Conservation (phyloP, 2,113 vertebrate genomes). For the Gallinago media region DNA sequence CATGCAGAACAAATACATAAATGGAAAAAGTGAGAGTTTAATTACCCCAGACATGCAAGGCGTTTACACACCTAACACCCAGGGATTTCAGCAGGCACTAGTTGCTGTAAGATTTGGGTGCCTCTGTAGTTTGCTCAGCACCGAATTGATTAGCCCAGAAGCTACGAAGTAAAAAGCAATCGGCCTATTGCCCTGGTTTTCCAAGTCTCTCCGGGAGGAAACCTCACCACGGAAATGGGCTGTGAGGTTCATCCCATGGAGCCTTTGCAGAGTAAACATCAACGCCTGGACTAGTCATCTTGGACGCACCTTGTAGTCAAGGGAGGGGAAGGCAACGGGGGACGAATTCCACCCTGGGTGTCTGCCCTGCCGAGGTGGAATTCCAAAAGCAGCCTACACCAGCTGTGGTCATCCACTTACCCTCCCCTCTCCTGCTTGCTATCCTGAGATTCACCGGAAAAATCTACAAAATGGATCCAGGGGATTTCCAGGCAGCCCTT, state of each 20-base stretch:
- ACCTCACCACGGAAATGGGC: neutral
- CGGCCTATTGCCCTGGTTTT: neutral
- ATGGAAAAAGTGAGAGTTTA: neutral
- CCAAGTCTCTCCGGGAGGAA: neutral
- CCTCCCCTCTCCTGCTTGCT: neutral
- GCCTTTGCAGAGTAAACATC: neutral
- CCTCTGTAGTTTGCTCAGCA: neutral
- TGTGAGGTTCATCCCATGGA: neutral
- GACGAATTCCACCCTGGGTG: neutral
- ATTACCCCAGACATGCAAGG: neutral
- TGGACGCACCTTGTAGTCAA: neutral
- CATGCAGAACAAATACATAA: neutral
- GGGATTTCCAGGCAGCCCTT: conserved; percentile 58
- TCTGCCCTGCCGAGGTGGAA: neutral
- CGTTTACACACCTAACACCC: neutral
- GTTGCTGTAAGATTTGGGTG: fast-evolving
- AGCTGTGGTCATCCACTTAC: conserved; percentile 39
- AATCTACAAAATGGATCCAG: conserved; percentile 26
- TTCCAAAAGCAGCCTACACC: neutral
- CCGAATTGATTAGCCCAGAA: neutral
- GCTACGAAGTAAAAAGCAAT: neutral
- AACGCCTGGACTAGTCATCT: neutral
- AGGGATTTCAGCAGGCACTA: neutral
- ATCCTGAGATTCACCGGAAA: conserved; percentile 28
- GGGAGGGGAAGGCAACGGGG: neutral